Base-by-base conservation (phyloP, 2,797 vertebrate genomes). In the Chelon auratus region DNA sequence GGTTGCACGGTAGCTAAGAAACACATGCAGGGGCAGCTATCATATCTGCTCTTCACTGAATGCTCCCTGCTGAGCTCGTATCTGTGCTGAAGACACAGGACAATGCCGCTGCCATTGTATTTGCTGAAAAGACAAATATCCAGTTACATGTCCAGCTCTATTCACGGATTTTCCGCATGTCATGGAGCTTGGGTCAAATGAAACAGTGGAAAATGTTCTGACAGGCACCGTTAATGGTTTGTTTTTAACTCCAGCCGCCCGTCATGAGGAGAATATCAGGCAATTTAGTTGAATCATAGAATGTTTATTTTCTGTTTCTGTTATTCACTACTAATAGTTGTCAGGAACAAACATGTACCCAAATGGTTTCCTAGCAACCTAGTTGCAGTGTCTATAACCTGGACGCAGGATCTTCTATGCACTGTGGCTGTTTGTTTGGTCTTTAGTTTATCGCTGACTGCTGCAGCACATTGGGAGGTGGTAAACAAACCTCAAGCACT, bases 51-150 rank as follows among this genome's bases (percentile, higher is more conserved):
- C 72, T 62, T 63, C 54, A 67, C 8, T 63, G 60, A 77, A 62
- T 9, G 6, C 72, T 51, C 55, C 80, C 60, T 53, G 70, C 74
- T 22, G 84, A 68, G 73, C 51, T 36, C 5, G 18, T 67, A n/a
- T 68, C 53, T 39, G 9, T n/a, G 20, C 75, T 70, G 66, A 63
- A 55, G 55, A 71, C 63, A 24, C 63, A 71, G 82, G 56, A 78
- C 80, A 60, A 47, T 18, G 1, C 62, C 18, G 66, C 30, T 50
- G 71, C 80, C 70, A 86, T 90, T 91, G 84, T 92, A 42, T 52
- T 58, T 59, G 70, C 51, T 90, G 78, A 88, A 87, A 82, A 85
- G 89, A 72, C 45, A 71, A 72, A 84, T 90, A 87, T 91, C 90
- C 59, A n/a, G 64, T 92, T 91, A 88, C 89, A 77, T 56, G 83